Conservation (phyloP, 2,113 vertebrate genomes). For the Bujurquina vittata region DNA sequence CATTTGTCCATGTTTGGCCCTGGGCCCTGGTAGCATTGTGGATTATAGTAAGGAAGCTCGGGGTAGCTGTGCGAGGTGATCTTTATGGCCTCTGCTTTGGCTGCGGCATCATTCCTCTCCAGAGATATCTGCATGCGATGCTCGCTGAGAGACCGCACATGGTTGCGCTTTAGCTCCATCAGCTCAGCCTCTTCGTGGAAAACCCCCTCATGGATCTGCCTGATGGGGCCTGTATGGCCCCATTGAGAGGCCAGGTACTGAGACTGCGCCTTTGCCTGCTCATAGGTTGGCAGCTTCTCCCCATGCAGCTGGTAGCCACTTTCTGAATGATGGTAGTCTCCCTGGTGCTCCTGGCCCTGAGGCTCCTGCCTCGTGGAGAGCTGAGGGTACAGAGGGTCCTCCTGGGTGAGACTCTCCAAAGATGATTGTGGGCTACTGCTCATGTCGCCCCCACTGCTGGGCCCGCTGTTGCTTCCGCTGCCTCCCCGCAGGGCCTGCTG, state of each 20-base stretch:
- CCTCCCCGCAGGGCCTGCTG: constrained; percentile 95
- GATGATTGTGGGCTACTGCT: constrained; percentile 89
- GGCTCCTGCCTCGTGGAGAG: constrained; percentile 94
- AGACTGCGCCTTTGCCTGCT: constrained; percentile 95
- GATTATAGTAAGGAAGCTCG: constrained; percentile 86
- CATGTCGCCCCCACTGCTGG: constrained; percentile 72
- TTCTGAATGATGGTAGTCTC: constrained; percentile 89
- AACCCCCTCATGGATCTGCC: constrained; percentile 46
- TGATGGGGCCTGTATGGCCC: constrained; percentile 45
- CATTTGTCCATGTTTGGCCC: constrained; percentile 73
- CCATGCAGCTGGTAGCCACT: constrained; percentile 87
- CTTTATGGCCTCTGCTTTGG: constrained; percentile 82
- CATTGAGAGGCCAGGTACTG: constrained; percentile 89
- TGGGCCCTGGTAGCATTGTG: constrained; percentile 56
- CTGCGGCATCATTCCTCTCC: constrained; percentile 86
- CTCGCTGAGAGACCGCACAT: constrained; percentile 94
- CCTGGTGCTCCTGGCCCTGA: constrained; percentile 97
- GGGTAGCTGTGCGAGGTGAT: constrained; percentile 95
- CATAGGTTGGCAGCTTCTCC: constrained; percentile 94
- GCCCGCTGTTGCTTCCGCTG: constrained; percentile 76
- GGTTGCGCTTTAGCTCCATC: constrained; percentile 88
- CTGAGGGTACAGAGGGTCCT: constrained; percentile 89
- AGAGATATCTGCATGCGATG: constrained; percentile 92
- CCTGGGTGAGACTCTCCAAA: constrained; percentile 89
- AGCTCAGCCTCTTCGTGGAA: constrained; percentile 84